These are phyloP conservation scores for Cryptocephalus moraei DNA, from an alignment of 2,888 invertebrate species.

Conservation along the genomic window DNA sequence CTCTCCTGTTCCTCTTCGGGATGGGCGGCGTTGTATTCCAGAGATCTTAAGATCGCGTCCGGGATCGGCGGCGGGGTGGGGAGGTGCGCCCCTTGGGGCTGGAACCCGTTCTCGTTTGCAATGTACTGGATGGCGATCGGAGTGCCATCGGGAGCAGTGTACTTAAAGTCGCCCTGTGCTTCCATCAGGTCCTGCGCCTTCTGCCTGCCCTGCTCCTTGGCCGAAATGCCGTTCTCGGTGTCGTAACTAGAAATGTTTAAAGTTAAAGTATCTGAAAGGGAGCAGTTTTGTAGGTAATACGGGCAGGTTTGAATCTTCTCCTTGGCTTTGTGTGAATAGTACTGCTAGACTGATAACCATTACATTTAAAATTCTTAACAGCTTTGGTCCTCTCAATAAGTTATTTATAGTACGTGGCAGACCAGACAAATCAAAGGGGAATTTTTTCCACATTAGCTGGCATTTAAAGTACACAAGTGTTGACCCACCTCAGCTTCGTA, in stretches of 20 bases:
- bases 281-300: no score
- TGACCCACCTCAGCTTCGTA: no score
- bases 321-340: no score
- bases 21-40: constrained; percentile 55
- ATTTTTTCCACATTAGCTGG: no score
- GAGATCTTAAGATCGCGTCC: constrained; percentile 53
- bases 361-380: no score
- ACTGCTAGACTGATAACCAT: no score
- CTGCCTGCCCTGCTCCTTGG: constrained; percentile 33
- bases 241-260: constrained; percentile 25
- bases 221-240: constrained; percentile 43
- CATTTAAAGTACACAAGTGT: no score
- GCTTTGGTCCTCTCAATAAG: no score
- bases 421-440: no score
- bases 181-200: constrained; percentile 41
- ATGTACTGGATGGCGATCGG: constrained; percentile 33
- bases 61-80: constrained; percentile 60
- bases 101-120: constrained; percentile 53
- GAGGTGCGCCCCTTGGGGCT: constrained; percentile 41
- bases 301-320: no score
- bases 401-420: no score
- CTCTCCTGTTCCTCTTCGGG: constrained; percentile 39
- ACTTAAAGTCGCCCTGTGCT: constrained; percentile 44
- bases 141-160: constrained; percentile 52
- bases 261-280: no score